Evolutionary conservation across 2,797 vertebrate genomes (phyloP), one percentile per base, ranked within the genome.

Genomic region (Cygnus olor): DNA sequence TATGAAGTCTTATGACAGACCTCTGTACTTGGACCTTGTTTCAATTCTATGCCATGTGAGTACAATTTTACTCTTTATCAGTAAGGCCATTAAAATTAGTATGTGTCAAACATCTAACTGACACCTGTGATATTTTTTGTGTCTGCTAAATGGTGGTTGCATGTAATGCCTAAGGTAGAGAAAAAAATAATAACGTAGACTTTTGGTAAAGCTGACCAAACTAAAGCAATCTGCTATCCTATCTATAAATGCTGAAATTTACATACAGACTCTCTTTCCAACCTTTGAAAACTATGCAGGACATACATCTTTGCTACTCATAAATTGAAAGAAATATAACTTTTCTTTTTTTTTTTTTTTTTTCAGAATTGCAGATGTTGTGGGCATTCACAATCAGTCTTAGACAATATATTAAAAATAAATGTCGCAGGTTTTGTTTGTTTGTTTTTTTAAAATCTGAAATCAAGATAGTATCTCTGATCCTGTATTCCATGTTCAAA

Each of bases 231-330:
- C 22, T 51, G 7, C 7, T 6, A 15, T 44, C 11, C 8, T 19
- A 3, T n/a, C 49, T 24, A 2, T 28, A 0, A 57, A 47, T 9
- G 2, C 19, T 80, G 56, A 58, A 70, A 8, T 60, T 40, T 60
- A 28, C 8, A 7, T 54, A 70, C 30, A 69, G 8, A 40, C 9
- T 30, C 5, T 38, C 18, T 74, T 84, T 84, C n/a, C 20, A 56
- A 38, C 19, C 13, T 78, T 83, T 70, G n/a, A 80, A 86, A 92
- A 44, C 5, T 47, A 8, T 14, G 20, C 5, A 30, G 34, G 9
- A 57, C 2, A 6, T 25, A 19, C 8, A 36, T 2, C 6, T 4
- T 44, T 38, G 19, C 24, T 0, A 0, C 14, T 14, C 20, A 60
- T 60, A 60, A 9, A 60, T 53, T 68, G 4, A 38, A 87, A 65